Percentiles rank a stretch among this genome's conserved stretches.
Conservation (phyloP, 1,140 invertebrate species). For the Thrips palmi region DNA sequence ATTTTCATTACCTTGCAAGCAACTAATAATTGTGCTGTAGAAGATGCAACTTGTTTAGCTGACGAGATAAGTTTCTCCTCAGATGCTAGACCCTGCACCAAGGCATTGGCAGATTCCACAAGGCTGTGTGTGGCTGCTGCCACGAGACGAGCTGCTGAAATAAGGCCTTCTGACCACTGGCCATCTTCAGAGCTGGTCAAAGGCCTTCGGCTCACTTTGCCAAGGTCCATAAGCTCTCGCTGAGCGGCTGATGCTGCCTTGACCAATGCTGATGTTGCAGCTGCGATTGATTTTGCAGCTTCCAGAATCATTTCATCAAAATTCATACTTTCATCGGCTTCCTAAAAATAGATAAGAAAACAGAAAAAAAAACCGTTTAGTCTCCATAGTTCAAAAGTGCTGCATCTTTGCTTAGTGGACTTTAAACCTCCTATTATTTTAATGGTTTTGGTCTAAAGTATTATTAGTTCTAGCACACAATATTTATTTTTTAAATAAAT, state of each 20-base stretch:
- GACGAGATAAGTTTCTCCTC: conserved; percentile 94
- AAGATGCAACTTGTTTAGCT: conserved; percentile 92
- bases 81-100: conserved; percentile 85
- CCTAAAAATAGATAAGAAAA: conserved; percentile 28
- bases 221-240: conserved; percentile 73
- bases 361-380: conserved; percentile 7
- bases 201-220: conserved; percentile 49
- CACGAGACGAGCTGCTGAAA: conserved; percentile 87
- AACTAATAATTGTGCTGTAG: conserved; percentile 89
- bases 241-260: conserved; percentile 93
- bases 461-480: no score
- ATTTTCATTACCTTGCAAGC: conserved; percentile 87
- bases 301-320: conserved; percentile 99
- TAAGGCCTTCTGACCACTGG: conserved; percentile 96
- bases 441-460: no score
- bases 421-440: not conserved
- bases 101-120: conserved; percentile 90
- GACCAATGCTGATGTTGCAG: conserved; percentile 88
- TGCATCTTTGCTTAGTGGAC: not conserved
- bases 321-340: conserved; percentile 83
- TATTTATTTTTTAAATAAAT: not conserved
- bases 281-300: conserved; percentile 93
- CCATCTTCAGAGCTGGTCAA: conserved; percentile 80
- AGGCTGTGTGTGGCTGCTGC: conserved; percentile 93
- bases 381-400: no score